These are phyloP conservation scores for Scomber japonicus DNA, from an alignment of 2,113 vertebrate species.

Conservation along the genomic window DNA sequence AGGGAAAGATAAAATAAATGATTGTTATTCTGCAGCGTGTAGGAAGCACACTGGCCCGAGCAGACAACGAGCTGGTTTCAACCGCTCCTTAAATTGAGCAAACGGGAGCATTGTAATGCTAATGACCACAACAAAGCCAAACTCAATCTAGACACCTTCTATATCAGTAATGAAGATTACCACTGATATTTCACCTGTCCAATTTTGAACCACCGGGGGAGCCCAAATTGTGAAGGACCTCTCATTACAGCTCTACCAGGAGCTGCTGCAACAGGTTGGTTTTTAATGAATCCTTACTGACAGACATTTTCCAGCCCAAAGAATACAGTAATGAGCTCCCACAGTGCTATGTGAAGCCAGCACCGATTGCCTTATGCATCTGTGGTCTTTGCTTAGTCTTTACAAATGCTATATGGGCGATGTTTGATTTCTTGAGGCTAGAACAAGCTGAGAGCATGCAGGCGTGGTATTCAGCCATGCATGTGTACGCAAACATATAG, in stretches of 20 bases:
- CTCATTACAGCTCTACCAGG: conserved; percentile 55
- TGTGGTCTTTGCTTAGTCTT: conserved; percentile 27
- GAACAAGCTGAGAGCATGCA: conserved; percentile 1
- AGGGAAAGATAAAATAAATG: neutral
- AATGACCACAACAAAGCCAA: conserved; percentile 14
- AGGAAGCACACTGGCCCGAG: neutral
- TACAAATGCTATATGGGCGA: neutral
- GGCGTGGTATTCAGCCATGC: conserved; percentile 5
- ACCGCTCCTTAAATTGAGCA: neutral
- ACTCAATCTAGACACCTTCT: neutral
- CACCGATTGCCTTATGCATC: conserved; percentile 38
- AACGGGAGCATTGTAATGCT: neutral
- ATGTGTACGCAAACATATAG: conserved; percentile 16
- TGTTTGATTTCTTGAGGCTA: conserved; percentile 28
- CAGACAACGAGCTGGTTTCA: neutral
- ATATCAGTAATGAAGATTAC: conserved; percentile 7
- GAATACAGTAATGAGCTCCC: conserved; percentile 80
- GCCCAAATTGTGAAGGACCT: conserved; percentile 34
- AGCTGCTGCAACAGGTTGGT: conserved; percentile 63
- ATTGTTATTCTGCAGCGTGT: neutral
- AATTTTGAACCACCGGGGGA: conserved; percentile 26
- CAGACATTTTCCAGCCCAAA: conserved; percentile 77
- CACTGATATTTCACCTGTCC: conserved; percentile 45
- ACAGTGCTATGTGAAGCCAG: conserved; percentile 40
- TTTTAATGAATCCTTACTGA: conserved; percentile 77